Percentiles rank a stretch among this genome's conserved stretches.
Conservation (phyloP, 2,797 vertebrate species). For the Halcyon leucocephala region DNA sequence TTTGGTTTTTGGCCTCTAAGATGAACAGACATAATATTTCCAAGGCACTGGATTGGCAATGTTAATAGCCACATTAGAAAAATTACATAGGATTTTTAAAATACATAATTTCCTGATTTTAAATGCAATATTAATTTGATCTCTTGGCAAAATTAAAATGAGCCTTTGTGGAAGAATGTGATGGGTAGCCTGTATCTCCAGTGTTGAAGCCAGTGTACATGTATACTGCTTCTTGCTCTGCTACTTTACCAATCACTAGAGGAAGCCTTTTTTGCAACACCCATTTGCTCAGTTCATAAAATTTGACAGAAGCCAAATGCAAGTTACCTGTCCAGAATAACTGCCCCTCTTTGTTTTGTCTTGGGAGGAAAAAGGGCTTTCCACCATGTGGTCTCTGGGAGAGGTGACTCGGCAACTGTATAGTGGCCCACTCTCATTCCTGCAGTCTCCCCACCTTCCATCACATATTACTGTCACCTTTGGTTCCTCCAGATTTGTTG, state of each 20-base stretch:
- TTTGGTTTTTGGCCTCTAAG: conserved; percentile 35
- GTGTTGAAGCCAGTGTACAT: rapidly evolving
- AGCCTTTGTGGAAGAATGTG: neutral
- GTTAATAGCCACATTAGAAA: neutral
- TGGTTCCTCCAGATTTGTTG: neutral
- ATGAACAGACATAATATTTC: conserved; percentile 4
- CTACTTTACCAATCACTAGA: neutral
- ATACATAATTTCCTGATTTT: neutral
- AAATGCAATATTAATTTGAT: conserved; percentile 4
- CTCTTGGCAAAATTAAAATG: neutral
- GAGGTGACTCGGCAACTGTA: neutral
- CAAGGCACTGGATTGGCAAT: neutral
- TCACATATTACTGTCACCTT: neutral
- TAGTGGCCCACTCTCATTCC: neutral
- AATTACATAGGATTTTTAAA: neutral
- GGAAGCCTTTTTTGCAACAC: neutral
- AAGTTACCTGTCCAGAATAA: neutral
- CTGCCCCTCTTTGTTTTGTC: neutral
- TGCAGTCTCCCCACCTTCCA: neutral
- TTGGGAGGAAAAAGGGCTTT: neutral
- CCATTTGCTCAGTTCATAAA: neutral
- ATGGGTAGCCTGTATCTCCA: neutral
- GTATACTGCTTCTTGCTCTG: neutral
- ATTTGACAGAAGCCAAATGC: neutral
- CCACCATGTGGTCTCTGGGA: neutral